A percentile compares a stretch with the other conserved stretches of the same genome.
phyloP scores from a whole-genome alignment of 2,797 vertebrate species.

The Poeciliopsis presidionis region DNA sequence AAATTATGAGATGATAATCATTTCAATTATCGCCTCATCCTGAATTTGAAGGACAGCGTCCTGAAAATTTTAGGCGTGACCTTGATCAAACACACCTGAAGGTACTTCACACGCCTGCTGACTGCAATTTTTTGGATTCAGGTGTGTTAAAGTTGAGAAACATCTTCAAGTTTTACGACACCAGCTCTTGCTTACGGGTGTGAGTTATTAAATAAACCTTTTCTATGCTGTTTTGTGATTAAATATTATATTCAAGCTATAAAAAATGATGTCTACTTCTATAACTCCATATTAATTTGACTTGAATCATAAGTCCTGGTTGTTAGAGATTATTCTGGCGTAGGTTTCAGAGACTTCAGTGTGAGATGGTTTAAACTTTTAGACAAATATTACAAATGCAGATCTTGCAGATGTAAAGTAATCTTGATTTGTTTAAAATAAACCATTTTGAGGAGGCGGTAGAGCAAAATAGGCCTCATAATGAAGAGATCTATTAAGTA shows the following conservation, averaged over 20 bases:
- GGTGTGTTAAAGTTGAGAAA: background rate
- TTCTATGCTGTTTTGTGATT: background rate
- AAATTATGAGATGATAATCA: no score
- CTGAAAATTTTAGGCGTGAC: background rate
- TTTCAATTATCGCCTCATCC: background rate
- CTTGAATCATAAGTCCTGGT: background rate
- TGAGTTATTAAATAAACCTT: background rate
- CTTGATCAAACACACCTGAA: background rate
- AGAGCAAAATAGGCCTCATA: background rate
- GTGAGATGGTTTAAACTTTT: background rate
- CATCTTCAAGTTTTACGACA: background rate
- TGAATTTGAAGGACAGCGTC: background rate
- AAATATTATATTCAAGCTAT: background rate
- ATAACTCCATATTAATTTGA: background rate
- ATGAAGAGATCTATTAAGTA: background rate
- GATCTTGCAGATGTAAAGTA: background rate
- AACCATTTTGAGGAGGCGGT: background rate
- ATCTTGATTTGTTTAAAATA: background rate
- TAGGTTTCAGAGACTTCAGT: background rate
- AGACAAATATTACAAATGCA: background rate
- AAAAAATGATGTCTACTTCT: background rate
- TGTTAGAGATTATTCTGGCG: background rate
- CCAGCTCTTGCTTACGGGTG: background rate
- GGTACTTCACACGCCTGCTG: background rate
- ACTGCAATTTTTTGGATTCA: background rate